phyloP scores from a whole-genome alignment of 2,888 invertebrate genomes.

The Dastarcus helophoroides region DNA sequence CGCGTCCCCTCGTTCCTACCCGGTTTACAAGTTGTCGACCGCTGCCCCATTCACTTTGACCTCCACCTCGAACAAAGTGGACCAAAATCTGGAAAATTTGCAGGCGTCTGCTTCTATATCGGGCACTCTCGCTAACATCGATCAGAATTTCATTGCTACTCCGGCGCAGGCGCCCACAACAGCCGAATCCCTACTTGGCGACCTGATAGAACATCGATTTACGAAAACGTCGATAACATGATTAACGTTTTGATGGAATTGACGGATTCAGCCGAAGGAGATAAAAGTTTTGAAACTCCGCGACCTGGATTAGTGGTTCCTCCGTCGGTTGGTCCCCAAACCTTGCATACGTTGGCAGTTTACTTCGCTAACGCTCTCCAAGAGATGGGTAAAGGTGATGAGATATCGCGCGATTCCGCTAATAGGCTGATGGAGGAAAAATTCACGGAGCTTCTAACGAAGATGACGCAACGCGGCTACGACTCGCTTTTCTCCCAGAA shows the following conservation, averaged over 20 bases:
- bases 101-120: too few relatives aligned
- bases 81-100: slow-evolving; percentile 16
- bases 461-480: slow-evolving; percentile 55
- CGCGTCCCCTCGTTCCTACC: too few relatives aligned
- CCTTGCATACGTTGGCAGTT: slow-evolving; percentile 64
- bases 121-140: too few relatives aligned
- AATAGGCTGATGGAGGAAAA: slow-evolving; percentile 27
- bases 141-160: too few relatives aligned
- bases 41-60: slow-evolving; percentile 28
- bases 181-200: too few relatives aligned
- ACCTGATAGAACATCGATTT: slow-evolving; percentile 14
- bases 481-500: slow-evolving; percentile 35
- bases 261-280: slow-evolving; percentile 41
- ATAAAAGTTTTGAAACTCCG: slow-evolving; percentile 38
- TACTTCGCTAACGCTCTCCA: slow-evolving; percentile 67
- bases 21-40: slow-evolving; percentile 27
- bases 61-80: slow-evolving; percentile 18
- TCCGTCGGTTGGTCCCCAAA: slow-evolving; percentile 64
- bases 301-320: slow-evolving; percentile 57
- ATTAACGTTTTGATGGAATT: slow-evolving; percentile 54
- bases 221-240: slow-evolving; percentile 59
- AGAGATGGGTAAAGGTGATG: slow-evolving; percentile 38
- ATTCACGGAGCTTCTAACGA: slow-evolving; percentile 52
- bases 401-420: too few relatives aligned
- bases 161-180: too few relatives aligned